A percentile compares a stretch with the other conserved stretches of the same genome.
Conservation (phyloP, 2,113 vertebrate genomes). For the Stigmatopora argus region DNA sequence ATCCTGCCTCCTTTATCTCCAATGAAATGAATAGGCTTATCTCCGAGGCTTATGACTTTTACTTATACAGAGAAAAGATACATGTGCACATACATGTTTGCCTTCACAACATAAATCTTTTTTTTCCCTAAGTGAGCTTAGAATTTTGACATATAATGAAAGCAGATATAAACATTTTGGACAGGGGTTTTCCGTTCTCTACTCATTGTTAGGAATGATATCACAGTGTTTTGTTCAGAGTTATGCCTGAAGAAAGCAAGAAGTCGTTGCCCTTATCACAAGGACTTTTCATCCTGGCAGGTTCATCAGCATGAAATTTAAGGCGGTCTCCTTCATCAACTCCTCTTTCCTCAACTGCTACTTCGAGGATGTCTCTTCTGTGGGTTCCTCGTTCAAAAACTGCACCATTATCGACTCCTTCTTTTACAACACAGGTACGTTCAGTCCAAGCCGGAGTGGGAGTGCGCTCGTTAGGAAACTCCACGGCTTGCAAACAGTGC, state of each 20-base stretch:
- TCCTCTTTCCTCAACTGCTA: slow-evolving; percentile 85
- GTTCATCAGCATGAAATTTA: slow-evolving; percentile 90
- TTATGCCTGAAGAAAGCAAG: neutral
- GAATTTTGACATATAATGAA: neutral
- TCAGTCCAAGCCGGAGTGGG: neutral
- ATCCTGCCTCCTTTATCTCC: slow-evolving; percentile 52
- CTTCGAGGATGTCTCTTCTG: slow-evolving; percentile 88
- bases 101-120: neutral
- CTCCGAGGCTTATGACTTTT: slow-evolving; percentile 19
- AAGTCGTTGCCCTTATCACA: neutral
- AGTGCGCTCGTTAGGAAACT: slow-evolving; percentile 19
- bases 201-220: no score
- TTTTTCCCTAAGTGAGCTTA: neutral
- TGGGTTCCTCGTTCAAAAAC: slow-evolving; percentile 89
- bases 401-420: slow-evolving; percentile 82
- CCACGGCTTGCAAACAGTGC: slow-evolving; percentile 12
- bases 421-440: slow-evolving; percentile 88
- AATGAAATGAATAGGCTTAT: slow-evolving; percentile 60
- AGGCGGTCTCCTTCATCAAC: slow-evolving; percentile 88
- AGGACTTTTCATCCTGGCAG: slow-evolving; percentile 55
- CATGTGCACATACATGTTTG: slow-evolving; percentile 7
- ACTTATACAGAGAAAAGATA: slow-evolving; percentile 22
- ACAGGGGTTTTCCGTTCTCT: no score
- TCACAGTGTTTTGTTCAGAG: no score
- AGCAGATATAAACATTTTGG: neutral